phyloP scores from a whole-genome alignment of 2,113 vertebrate species.

The Apteryx mantelli region DNA sequence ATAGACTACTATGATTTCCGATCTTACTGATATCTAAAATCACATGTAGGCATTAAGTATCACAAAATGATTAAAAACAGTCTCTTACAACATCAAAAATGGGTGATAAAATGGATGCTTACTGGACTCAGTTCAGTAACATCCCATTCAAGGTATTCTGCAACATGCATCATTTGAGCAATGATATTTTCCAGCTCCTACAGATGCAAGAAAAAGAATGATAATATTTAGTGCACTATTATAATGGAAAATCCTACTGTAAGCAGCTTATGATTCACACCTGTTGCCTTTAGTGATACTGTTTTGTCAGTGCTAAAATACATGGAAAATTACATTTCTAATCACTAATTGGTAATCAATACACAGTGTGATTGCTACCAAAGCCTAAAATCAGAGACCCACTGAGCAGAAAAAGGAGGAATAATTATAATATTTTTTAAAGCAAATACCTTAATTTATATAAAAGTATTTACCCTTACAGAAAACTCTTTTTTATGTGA shows the following conservation, averaged over 20 bases:
- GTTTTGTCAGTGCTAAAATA: neutral
- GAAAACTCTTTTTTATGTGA: neutral
- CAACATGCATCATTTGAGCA: conserved; percentile 88
- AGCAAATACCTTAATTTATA: neutral
- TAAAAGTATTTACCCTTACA: neutral
- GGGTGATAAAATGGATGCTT: conserved; percentile 62
- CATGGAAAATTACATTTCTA: neutral
- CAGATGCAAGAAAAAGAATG: neutral
- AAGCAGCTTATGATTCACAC: neutral
- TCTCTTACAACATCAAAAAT: neutral
- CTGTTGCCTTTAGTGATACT: neutral
- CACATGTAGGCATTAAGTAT: neutral
- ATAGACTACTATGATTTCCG: neutral
- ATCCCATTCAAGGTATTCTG: conserved; percentile 89
- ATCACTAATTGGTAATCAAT: neutral
- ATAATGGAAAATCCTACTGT: neutral
- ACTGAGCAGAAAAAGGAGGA: neutral
- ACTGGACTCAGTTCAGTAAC: conserved; percentile 92
- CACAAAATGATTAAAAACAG: neutral
- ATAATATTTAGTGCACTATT: neutral
- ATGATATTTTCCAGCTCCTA: conserved; percentile 88
- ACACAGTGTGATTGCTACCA: neutral
- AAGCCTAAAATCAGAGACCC: neutral
- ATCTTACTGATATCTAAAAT: neutral
- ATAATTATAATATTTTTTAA: neutral